Percentiles rank a stretch among this genome's conserved stretches.
These are phyloP conservation scores for Psittacula echo DNA, from an alignment of 2,797 vertebrate species.

Conservation along the genomic window DNA sequence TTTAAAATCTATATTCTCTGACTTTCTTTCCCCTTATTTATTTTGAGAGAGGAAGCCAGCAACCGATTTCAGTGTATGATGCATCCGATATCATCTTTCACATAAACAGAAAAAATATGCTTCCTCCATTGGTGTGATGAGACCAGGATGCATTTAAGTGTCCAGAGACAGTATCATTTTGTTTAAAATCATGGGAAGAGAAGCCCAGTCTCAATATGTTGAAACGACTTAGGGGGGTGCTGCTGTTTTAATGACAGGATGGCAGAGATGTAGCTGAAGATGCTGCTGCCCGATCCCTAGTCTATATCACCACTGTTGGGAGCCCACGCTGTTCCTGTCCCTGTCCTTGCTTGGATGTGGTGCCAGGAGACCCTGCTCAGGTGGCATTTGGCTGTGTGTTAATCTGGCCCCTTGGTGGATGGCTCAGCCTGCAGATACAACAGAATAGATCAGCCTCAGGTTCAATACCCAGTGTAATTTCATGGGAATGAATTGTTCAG, in stretches of 20 bases:
- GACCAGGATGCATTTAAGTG: slow-evolving; percentile 37
- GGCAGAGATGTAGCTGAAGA: neutral
- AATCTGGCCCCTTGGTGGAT: neutral
- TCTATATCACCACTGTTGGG: rapidly evolving
- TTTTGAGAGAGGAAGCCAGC: slow-evolving; percentile 17
- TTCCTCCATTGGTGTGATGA: slow-evolving; percentile 43
- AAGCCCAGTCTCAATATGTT: neutral
- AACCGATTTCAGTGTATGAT: neutral
- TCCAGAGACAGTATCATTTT: slow-evolving; percentile 45
- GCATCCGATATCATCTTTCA: slow-evolving; percentile 62
- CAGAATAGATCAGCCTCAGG: neutral
- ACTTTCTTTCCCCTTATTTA: slow-evolving; percentile 45
- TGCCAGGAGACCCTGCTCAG: neutral
- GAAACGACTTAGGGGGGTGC: neutral
- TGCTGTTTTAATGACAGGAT: neutral
- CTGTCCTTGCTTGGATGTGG: rapidly evolving
- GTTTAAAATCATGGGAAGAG: slow-evolving; percentile 48
- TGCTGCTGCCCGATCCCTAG: neutral
- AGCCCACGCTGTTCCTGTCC: neutral
- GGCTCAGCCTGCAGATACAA: neutral
- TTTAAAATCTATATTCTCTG: slow-evolving; percentile 34
- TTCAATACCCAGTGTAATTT: slow-evolving; percentile 32
- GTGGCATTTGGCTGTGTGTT: neutral
- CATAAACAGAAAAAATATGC: slow-evolving; percentile 56
- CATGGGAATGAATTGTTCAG: slow-evolving; percentile 36